Evolutionary conservation across 2,797 vertebrate species (phyloP), one percentile per base, ranked within the genome.

Genomic region (Valencia hispanica): DNA sequence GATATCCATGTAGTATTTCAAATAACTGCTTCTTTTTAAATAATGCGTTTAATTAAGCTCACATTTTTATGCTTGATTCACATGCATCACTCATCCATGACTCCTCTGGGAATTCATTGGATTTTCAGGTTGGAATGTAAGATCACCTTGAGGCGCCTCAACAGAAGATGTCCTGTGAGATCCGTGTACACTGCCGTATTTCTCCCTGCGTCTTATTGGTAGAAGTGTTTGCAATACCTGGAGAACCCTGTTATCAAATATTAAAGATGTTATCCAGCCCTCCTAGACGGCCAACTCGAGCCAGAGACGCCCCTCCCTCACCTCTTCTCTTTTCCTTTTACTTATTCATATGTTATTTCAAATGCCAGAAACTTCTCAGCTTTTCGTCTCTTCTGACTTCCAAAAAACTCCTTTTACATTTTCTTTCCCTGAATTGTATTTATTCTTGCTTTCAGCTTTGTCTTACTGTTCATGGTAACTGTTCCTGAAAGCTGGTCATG

Each of bases 171-270:
- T 87, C 36, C 55, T 71, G 72, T 79, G 74, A 85, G 78, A 84
- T 81, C 92, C 86, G 79, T 82, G 72, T 88, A 83, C 88, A 83
- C 80, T 71, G 83, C 87, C 78, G 80, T 87, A 87, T 92, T 90
- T 89, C 90, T 86, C 70, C 81, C 79, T 39, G 78, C 87, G 72
- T 93, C 70, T 78, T 92, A 92, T 93, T 92, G 91, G 89, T 84
- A 85, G 83, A 88, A 89, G 89, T 91, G 88, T 91, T 89, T 92
- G 87, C 89, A 88, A 89, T 91, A 91, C 89, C 87, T 83, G 77
- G 83, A 89, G 89, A 93, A 91, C 80, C 87, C 89, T 93, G 91
- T 90, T 93, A 95, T 96, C 91, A 96, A 95, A 95, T 95, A 96
- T 96, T 94, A 94, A 95, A 95, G 92, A 94, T 94, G 92, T 91